These are phyloP conservation scores for Tillus elongatus DNA, from an alignment of 2,888 invertebrate genomes.

Conservation along the genomic window DNA sequence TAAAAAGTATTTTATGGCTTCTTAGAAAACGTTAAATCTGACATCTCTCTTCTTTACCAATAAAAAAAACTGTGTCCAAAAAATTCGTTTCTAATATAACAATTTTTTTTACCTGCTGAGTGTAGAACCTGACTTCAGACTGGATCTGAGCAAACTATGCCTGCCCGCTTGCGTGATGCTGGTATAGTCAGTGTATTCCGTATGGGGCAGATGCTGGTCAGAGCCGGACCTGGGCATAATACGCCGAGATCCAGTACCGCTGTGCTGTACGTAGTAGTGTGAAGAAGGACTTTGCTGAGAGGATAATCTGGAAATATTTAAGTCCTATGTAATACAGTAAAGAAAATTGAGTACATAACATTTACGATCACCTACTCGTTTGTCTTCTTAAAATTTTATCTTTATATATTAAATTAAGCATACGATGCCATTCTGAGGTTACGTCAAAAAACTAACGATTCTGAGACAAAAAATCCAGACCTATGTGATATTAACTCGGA, in stretches of 20 bases:
- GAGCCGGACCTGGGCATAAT: slow-evolving; percentile 80
- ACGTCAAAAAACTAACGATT: too few species aligned
- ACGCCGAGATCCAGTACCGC: slow-evolving; percentile 42
- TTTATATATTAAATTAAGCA: too few species aligned
- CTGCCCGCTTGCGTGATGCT: slow-evolving; percentile 58
- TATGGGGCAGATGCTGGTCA: slow-evolving; percentile 80
- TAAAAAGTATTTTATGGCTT: too few species aligned
- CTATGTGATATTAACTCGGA: too few species aligned
- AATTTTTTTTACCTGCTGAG: slow-evolving; percentile 31
- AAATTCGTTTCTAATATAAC: neutral
- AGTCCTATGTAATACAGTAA: too few species aligned
- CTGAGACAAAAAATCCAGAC: too few species aligned
- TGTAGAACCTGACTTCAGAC: slow-evolving; percentile 60
- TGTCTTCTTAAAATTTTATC: too few species aligned
- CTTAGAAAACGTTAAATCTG: too few species aligned
- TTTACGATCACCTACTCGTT: neutral
- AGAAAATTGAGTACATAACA: neutral
- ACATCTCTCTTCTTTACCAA: too few species aligned
- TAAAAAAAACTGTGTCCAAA: neutral
- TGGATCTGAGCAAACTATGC: slow-evolving; percentile 72
- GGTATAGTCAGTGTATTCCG: slow-evolving; percentile 79
- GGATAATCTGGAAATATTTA: slow-evolving; percentile 36
- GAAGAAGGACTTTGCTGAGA: slow-evolving; percentile 44
- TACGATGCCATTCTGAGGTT: too few species aligned
- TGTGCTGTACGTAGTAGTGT: slow-evolving; percentile 46